phyloP scores from a whole-genome alignment of 2,113 vertebrate genomes.

The Epinephelus fuscoguttatus region DNA sequence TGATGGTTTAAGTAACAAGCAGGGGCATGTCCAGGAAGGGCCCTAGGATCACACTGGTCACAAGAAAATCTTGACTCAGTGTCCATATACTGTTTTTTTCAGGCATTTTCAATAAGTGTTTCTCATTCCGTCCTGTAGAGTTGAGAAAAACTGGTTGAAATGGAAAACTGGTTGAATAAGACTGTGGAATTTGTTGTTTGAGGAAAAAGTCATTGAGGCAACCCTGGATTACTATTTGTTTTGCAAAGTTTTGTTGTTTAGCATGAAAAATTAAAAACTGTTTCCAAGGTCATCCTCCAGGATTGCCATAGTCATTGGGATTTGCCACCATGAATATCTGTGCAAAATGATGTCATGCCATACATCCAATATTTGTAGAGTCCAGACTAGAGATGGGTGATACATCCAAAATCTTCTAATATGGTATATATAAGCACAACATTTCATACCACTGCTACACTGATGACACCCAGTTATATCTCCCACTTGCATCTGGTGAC shows the following conservation, averaged over 20 bases:
- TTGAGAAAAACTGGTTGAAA: no score
- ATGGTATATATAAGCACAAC: no score
- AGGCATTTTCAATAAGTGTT: no score
- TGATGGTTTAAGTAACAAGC: not conserved
- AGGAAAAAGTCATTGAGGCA: not conserved
- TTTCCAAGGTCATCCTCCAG: not conserved
- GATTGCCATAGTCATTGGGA: not conserved
- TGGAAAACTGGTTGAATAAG: no score
- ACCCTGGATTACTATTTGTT: not conserved
- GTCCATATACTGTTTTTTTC: no score
- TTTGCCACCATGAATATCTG: not conserved
- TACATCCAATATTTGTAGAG: not conserved
- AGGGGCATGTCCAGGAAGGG: not conserved
- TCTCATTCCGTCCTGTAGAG: not conserved
- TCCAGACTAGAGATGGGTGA: no score
- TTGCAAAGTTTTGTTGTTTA: not conserved
- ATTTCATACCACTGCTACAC: no score
- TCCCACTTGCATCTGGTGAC: no score
- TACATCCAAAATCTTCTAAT: no score
- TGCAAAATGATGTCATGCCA: not conserved
- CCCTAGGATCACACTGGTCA: not conserved
- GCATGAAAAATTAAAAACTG: not conserved
- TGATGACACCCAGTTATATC: no score
- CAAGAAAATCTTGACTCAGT: not conserved
- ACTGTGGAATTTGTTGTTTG: not conserved